Evolutionary conservation across 2,888 invertebrate genomes (phyloP), one percentile per base, ranked within the genome.

Genomic region (Drosophila mimetica): DNA sequence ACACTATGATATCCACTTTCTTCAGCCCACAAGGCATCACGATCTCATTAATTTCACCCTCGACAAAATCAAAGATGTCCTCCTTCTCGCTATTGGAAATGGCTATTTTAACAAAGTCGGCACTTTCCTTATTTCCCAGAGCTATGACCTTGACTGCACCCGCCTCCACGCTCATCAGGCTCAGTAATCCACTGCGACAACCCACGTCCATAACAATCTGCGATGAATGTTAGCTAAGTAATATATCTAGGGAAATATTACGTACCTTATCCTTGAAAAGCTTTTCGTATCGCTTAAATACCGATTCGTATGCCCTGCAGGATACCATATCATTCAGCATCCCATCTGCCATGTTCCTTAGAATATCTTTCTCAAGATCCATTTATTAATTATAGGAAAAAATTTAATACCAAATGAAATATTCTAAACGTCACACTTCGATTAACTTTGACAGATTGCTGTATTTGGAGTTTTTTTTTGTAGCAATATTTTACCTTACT

Each of bases 201-300:
- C 79, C 86, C 22, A 79, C 74, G 47, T 85, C 86, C 55, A 79
- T 18, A 13, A 79, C 79, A 50, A 79, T 37, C 86, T 85, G 11
- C 6, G 13, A 39, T 39, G 1, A 9, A 5, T 18, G 5, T 6
- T 39, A 11, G 2, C 2, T 2, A 18, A 6, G 5, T 39, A 13
- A 7, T n/a, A 11, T 4, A 13, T 39, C 18, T 18, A 1, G 0
- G 0, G 1, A 5, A 5, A 13, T 4, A 4, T 11, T 16, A 11
- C 4, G 1, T 47, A 79, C 78, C 83, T 83, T 79, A 20, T 79
- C 67, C 34, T 60, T 82, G 22, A 78, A 78, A 0, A 78, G 14
- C 0, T 8, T 11, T 9, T 53, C 22, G 11, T 75, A 73, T 5
- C 42, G 37, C 2, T 22, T 47, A 2, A 82, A 44, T 7, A 80